phyloP scores from a whole-genome alignment of 1,140 invertebrate species.

The Penaeus japonicus region DNA sequence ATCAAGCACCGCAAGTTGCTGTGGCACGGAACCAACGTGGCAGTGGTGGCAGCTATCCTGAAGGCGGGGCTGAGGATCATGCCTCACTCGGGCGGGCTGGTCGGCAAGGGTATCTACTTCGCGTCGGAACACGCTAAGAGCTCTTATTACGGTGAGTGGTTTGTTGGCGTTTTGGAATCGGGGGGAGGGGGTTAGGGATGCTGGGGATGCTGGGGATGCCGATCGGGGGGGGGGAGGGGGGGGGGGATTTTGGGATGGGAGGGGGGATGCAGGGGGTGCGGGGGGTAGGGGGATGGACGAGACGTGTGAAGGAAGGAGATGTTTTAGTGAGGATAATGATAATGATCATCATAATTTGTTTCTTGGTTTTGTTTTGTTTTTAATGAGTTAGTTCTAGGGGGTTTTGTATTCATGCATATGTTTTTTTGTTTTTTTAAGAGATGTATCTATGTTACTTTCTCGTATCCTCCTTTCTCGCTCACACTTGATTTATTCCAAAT shows the following conservation, averaged over 20 bases:
- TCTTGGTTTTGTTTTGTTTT: not conserved
- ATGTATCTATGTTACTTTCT: not conserved
- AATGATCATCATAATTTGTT: not conserved
- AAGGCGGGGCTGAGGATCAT: slow-evolving; percentile 67
- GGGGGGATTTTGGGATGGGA: too few species aligned
- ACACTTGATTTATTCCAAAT: too few species aligned
- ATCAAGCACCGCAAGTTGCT: slow-evolving; percentile 65
- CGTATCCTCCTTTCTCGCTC: too few species aligned
- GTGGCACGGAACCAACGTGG: slow-evolving; percentile 68
- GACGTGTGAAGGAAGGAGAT: too few species aligned
- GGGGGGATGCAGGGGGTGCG: too few species aligned
- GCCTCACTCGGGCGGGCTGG: slow-evolving; percentile 67
- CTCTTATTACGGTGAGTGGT: slow-evolving; percentile 29
- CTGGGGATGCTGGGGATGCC: too few species aligned
- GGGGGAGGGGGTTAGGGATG: slow-evolving; percentile 63
- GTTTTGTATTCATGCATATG: not conserved
- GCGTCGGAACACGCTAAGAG: slow-evolving; percentile 39
- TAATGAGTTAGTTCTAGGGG: not conserved
- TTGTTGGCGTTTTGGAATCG: slow-evolving; percentile 64
- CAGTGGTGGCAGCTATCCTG: slow-evolving; percentile 67
- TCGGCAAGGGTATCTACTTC: slow-evolving; percentile 66
- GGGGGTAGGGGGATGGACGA: too few species aligned
- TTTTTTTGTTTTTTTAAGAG: not conserved
- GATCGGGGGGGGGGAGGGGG: too few species aligned
- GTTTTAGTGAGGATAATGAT: too few species aligned